A percentile compares a stretch with the other conserved stretches of the same genome.
Conservation (phyloP, 2,113 vertebrate genomes). For the Semnornis frantzii region DNA sequence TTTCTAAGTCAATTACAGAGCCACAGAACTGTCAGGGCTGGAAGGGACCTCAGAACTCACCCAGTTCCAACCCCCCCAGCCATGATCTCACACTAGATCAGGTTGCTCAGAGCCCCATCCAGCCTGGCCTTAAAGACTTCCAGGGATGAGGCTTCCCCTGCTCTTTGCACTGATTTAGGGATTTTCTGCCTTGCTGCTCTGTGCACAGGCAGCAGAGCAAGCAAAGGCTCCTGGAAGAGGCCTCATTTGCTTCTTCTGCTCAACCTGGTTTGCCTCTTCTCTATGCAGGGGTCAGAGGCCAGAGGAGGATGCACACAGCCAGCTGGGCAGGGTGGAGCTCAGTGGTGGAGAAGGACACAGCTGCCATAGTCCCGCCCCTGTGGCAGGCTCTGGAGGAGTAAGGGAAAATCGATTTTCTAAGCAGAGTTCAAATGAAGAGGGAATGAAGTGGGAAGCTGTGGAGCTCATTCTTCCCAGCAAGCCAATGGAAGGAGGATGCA, state of each 20-base stretch:
- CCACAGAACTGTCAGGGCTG: too few species aligned
- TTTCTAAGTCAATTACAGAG: too few species aligned
- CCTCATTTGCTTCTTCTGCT: neutral
- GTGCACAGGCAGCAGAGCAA: neutral
- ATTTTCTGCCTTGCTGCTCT: slow-evolving; percentile 7
- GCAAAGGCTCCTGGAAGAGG: neutral
- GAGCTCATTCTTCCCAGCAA: slow-evolving; percentile 19
- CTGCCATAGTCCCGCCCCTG: neutral
- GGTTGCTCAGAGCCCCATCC: too few species aligned
- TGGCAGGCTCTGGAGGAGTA: neutral
- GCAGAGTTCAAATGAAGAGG: neutral
- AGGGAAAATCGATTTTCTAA: neutral
- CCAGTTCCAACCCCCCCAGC: too few species aligned
- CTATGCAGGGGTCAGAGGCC: neutral
- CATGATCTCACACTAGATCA: too few species aligned
- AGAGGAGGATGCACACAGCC: neutral
- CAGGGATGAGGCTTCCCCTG: neutral
- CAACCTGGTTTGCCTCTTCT: neutral
- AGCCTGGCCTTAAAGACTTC: too few species aligned
- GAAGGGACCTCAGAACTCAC: too few species aligned
- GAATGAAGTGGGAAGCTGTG: neutral
- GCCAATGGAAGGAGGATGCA: neutral
- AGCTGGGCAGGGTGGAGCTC: slow-evolving; percentile 67
- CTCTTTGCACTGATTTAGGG: neutral
- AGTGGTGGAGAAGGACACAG: slow-evolving; percentile 32